These are phyloP conservation scores for Ramazzottius varieornatus DNA, from an alignment of 2,888 invertebrate genomes.

Conservation along the genomic window DNA sequence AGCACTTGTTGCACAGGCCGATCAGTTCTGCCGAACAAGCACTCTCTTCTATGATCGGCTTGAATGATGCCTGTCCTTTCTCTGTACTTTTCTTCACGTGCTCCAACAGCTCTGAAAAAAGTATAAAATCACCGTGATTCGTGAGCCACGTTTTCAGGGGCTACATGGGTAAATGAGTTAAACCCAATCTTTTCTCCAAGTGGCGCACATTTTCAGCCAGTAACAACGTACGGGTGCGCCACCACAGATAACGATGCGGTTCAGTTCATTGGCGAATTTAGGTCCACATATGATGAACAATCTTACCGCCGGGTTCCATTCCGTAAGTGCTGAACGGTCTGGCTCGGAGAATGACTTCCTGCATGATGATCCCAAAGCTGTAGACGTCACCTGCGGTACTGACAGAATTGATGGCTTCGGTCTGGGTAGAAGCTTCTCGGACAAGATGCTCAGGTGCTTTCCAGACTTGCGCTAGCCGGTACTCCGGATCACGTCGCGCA, in stretches of 20 bases:
- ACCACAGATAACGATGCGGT: no score
- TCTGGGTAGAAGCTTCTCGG: not conserved
- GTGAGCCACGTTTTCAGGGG: no score
- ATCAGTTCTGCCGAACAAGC: not conserved
- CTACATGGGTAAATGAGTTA: no score
- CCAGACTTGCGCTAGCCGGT: not conserved
- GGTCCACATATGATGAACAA: no score
- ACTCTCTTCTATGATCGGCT: not conserved
- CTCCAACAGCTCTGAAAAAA: not conserved
- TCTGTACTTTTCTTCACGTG: not conserved
- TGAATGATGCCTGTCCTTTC: not conserved
- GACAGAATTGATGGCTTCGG: not conserved
- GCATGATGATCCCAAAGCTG: not conserved
- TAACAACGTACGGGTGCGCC: not conserved
- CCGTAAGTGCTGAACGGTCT: not conserved
- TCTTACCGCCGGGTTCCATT: not conserved
- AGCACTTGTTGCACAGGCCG: not conserved
- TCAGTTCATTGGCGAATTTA: no score
- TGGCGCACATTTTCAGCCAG: no score
- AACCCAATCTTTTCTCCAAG: no score
- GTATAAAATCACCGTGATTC: no score
- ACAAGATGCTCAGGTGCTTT: not conserved
- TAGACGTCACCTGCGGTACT: not conserved
- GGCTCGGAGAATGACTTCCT: not conserved
- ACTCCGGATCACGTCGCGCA: not conserved